Evolutionary conservation across 2,888 invertebrate species (phyloP), one percentile per base, ranked within the genome.

Genomic region (Eupithecia subumbrata): DNA sequence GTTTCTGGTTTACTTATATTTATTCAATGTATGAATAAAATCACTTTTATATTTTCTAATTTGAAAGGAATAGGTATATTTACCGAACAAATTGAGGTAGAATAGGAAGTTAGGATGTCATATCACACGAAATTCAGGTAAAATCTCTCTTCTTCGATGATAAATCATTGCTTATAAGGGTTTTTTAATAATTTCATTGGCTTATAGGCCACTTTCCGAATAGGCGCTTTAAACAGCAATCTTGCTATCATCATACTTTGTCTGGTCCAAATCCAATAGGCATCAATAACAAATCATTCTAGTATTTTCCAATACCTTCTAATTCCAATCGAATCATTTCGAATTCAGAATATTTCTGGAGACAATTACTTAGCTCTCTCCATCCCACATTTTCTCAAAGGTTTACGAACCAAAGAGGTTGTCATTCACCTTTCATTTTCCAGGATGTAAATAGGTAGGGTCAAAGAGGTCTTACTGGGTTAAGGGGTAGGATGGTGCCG

Each of bases 401-500:
- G 40, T 43, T 68, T 43, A 68, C 25, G n/a, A 43, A 68, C 68
- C 37, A 43, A 22, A 60, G 40, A 37, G 40, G 45, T 64, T 64
- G 7, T 64, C 18, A 34, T 34, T 34, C 64, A 64, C 30, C 64
- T 9, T 64, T 16, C 0, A 30, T 9, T 34, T 18, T 34, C 34
- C 9, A 64, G 18, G 64, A 14, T 25, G 14, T 25, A 25, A 60
- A 60, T 25, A 60, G 60, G 25, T 60, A 64, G 16, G 64, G 63
- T 69, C 63, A 12, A 72, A 71, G 67, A 60, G 67, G 72, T 56
- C 80, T 84, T 78, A 84, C 75, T 76, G 81, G 43, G 48, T 85
- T 87, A 91, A 34, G 91, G 90, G 76, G 88, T 84, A 56, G 90
- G 81, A 73, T 89, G 88, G n/a, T 90, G 91, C 14, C 94, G 94